Conservation (phyloP, 2,797 vertebrate genomes). For the Pteropus rufus region DNA sequence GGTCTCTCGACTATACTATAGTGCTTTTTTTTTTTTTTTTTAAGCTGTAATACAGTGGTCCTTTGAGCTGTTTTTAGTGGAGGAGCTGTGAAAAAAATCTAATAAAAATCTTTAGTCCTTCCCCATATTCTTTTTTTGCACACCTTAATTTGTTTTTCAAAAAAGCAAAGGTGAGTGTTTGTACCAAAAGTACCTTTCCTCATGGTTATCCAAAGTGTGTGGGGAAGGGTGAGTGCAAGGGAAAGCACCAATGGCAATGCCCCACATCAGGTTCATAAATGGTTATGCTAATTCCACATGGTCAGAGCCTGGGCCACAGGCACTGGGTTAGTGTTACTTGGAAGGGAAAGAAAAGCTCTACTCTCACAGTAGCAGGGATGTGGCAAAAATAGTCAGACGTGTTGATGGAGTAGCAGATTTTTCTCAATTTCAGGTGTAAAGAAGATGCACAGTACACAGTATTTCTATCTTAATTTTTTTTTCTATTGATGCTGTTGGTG, state of each 20-base stretch:
- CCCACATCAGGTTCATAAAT: not conserved
- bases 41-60: not conserved
- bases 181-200: not conserved
- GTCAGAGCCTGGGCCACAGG: not conserved
- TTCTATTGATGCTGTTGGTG: not conserved
- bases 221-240: not conserved
- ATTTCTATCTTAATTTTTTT: not conserved
- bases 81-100: constrained; percentile 15
- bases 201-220: not conserved
- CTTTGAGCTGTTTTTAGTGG: not conserved
- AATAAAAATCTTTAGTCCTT: not conserved
- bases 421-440: not conserved
- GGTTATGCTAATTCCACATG: not conserved
- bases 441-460: not conserved
- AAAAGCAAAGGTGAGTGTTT: not conserved
- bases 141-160: constrained; percentile 5
- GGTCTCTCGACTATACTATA: not conserved
- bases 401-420: not conserved
- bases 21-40: too few relatives aligned
- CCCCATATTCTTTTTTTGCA: not conserved
- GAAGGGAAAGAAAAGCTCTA: not conserved
- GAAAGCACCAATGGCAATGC: not conserved
- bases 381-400: not conserved
- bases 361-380: not conserved
- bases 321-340: not conserved